Conservation (phyloP, 2,797 vertebrate genomes). For the Jordanella pulchra region DNA sequence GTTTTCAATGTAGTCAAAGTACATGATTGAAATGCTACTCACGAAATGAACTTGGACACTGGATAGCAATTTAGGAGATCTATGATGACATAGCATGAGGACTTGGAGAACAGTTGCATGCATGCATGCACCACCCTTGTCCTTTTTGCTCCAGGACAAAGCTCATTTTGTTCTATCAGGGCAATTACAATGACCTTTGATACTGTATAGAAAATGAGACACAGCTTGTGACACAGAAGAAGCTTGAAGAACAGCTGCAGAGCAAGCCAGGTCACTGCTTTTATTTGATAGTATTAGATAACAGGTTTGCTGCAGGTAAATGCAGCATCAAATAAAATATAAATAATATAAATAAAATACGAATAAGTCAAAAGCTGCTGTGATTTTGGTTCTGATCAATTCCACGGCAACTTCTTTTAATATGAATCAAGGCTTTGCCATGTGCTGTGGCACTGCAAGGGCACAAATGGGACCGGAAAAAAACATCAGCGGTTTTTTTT, state of each 20-base stretch:
- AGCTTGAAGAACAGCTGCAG: neutral
- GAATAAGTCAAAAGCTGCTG: neutral
- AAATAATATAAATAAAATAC: too few species aligned
- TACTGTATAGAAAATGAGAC: neutral
- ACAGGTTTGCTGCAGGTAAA: neutral
- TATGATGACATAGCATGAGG: neutral
- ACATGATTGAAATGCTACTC: neutral
- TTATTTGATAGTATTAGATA: neutral
- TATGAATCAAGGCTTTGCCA: neutral
- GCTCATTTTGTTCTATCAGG: neutral
- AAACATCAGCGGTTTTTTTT: neutral
- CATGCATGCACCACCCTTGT: neutral
- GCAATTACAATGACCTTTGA: neutral
- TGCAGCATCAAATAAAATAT: neutral
- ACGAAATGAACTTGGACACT: neutral
- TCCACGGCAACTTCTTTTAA: neutral
- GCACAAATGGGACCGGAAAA: neutral
- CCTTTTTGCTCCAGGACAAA: neutral
- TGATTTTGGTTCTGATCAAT: constrained; percentile 1
- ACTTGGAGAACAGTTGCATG: neutral
- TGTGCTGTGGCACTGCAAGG: neutral
- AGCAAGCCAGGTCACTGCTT: neutral
- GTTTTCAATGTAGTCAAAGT: constrained; percentile 4
- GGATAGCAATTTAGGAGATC: neutral
- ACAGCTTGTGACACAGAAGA: neutral